Evolutionary conservation across 2,888 invertebrate genomes (phyloP).

Genomic region (Diploptera punctata): DNA sequence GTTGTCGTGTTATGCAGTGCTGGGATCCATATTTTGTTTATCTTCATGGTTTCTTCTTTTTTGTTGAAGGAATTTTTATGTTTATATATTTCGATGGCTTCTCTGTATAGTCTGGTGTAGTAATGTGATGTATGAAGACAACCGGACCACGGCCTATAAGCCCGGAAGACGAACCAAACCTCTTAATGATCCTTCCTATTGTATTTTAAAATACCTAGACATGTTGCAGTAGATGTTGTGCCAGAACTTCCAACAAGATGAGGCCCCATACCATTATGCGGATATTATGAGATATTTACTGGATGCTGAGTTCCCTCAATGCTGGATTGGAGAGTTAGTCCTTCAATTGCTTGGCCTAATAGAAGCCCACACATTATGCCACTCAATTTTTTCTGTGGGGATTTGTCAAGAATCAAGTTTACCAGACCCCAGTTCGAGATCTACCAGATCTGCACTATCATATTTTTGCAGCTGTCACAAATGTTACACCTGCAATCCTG

Average conservation of each 20-base stretch:
- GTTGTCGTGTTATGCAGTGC: no score
- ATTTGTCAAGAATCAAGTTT: constrained; percentile 1
- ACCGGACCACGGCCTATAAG: no score
- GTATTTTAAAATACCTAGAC: no score
- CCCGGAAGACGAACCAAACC: no score
- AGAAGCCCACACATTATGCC: background rate
- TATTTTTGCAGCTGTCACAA: background rate
- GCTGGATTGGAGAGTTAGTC: background rate
- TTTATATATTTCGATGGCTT: no score
- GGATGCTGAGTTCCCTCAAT: background rate
- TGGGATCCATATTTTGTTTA: no score
- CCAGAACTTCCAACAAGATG: background rate
- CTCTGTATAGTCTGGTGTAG: no score
- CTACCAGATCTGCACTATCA: constrained; percentile 7
- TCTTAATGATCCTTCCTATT: no score
- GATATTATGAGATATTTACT: background rate
- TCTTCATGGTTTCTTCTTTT: no score
- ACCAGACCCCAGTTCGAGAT: constrained; percentile 15
- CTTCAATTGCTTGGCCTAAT: background rate
- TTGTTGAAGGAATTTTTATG: no score
- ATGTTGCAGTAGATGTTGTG: no score
- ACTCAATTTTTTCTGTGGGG: background rate
- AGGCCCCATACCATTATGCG: background rate
- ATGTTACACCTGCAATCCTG: background rate
- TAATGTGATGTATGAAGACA: no score